phyloP scores from a whole-genome alignment of 2,888 invertebrate species.

The Tineola bisselliella region DNA sequence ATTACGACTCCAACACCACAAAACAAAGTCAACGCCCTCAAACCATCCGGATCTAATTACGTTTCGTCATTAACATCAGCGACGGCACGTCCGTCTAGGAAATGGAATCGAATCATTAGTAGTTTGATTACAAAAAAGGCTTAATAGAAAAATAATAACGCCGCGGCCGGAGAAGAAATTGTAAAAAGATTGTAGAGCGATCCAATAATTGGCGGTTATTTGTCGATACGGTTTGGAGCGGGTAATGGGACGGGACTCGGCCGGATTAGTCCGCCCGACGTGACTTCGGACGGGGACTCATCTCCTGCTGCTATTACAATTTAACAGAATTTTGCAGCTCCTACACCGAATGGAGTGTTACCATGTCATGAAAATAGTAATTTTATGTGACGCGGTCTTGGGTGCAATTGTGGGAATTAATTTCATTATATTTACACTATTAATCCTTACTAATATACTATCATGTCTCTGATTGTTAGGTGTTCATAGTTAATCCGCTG shows the following conservation, averaged over 20 bases:
- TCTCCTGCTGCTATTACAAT: slow-evolving; percentile 30
- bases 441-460: too few relatives aligned
- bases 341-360: background rate
- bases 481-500: too few relatives aligned
- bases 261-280: slow-evolving; percentile 33
- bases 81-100: slow-evolving; percentile 67
- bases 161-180: slow-evolving; percentile 59
- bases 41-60: slow-evolving; percentile 69
- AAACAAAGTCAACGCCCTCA: slow-evolving; percentile 50
- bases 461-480: too few relatives aligned
- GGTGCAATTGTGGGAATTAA: slow-evolving; percentile 8
- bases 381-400: too few relatives aligned
- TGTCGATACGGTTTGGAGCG: slow-evolving; percentile 67
- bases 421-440: background rate
- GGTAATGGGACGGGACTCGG: slow-evolving; percentile 56
- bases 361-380: background rate
- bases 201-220: slow-evolving; percentile 68
- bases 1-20: background rate
- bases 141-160: slow-evolving; percentile 69
- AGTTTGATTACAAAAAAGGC: slow-evolving; percentile 69
- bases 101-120: slow-evolving; percentile 69
- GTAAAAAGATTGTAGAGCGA: slow-evolving; percentile 68
- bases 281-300: slow-evolving; percentile 39
- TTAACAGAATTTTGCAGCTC: slow-evolving; percentile 44
- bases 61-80: slow-evolving; percentile 63